Percentiles rank a stretch among this genome's conserved stretches.
Evolutionary conservation across 2,113 vertebrate genomes (phyloP).

Genomic region (Phylloscopus trochilus): DNA sequence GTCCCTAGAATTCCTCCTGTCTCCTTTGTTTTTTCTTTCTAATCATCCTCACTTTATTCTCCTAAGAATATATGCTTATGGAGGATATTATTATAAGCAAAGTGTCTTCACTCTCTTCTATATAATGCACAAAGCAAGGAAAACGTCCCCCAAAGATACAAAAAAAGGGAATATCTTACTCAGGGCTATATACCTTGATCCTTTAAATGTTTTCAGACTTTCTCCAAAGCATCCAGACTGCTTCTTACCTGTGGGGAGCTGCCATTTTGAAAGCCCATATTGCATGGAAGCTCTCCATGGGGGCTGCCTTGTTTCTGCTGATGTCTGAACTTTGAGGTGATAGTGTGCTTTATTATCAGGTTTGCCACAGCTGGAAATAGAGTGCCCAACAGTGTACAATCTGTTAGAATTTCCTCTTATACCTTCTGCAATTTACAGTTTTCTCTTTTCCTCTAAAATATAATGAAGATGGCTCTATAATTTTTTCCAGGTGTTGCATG

Average conservation of each 20-base stretch:
- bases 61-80: background rate
- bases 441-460: constrained; percentile 45
- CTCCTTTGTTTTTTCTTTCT: constrained; percentile 36
- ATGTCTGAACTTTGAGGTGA: constrained; percentile 24
- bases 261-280: constrained; percentile 45
- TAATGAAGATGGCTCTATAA: constrained; percentile 47
- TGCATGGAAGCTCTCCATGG: constrained; percentile 21
- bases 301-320: constrained; percentile 52
- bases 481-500: constrained; percentile 51
- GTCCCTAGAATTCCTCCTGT: constrained; percentile 9
- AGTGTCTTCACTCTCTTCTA: background rate
- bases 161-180: background rate
- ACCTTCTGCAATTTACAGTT: constrained; percentile 18
- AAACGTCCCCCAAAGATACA: background rate
- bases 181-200: constrained; percentile 19
- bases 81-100: background rate
- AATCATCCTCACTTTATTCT: background rate
- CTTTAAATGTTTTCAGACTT: constrained; percentile 33
- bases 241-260: background rate
- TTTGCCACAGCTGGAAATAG: constrained; percentile 50
- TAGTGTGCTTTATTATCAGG: constrained; percentile 56
- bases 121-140: background rate
- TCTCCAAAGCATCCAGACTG: constrained; percentile 19
- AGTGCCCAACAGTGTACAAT: constrained; percentile 19
- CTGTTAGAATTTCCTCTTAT: constrained; percentile 54